phyloP scores from a whole-genome alignment of 2,888 invertebrate species.

The Oscheius onirici region DNA sequence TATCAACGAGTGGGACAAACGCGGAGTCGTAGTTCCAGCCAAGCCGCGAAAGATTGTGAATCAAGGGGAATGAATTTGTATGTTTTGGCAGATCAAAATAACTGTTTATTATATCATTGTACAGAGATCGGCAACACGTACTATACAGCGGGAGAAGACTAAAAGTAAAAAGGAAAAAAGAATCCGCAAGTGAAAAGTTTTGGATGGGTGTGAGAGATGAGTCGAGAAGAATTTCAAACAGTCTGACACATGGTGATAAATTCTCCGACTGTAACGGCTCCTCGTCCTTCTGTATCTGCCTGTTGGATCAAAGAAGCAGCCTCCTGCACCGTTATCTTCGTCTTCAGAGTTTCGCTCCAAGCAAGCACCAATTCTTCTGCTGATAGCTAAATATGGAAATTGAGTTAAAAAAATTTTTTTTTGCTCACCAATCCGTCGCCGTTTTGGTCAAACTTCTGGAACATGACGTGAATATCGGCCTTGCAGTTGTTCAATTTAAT shows the following conservation, averaged over 20 bases:
- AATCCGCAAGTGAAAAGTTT: constrained; percentile 17
- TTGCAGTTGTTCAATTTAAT: constrained; percentile 56
- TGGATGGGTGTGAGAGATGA: constrained; percentile 1
- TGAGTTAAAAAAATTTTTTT: neutral
- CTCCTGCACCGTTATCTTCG: constrained; percentile 55
- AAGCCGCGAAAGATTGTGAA: constrained; percentile 21
- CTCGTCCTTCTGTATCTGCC: constrained; percentile 51
- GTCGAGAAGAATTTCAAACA: constrained; percentile 38
- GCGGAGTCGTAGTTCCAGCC: constrained; percentile 30
- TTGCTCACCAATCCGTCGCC: constrained; percentile 49
- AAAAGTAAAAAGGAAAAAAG: neutral
- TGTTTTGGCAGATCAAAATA: neutral
- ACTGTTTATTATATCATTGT: neutral
- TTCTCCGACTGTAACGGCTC: constrained; percentile 52
- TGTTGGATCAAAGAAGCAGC: constrained; percentile 53
- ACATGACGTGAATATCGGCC: constrained; percentile 55
- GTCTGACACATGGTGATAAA: constrained; percentile 64
- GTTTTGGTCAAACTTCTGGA: constrained; percentile 52
- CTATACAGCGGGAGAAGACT: constrained; percentile 12
- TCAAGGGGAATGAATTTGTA: neutral
- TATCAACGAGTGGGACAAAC: constrained; percentile 54
- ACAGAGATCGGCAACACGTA: constrained; percentile 25
- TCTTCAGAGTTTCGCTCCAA: constrained; percentile 58
- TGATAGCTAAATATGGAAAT: constrained; percentile 47
- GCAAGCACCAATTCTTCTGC: constrained; percentile 60